A percentile compares a stretch with the other conserved stretches of the same genome.
These are phyloP conservation scores for Microcebus griseorufus DNA, from an alignment of 2,113 vertebrate genomes.

Conservation along the genomic window DNA sequence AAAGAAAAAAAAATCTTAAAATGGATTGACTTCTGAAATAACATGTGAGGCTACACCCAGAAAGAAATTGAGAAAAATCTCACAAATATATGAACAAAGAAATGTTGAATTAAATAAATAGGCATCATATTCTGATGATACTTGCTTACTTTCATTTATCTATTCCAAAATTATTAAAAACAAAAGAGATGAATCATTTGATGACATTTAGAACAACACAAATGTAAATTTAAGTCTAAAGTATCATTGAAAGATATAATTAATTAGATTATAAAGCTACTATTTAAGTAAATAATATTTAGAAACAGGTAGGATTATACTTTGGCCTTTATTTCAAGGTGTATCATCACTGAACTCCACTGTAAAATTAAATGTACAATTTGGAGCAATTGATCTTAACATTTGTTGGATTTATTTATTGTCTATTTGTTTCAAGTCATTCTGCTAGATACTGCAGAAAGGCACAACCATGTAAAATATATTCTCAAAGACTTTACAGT, in stretches of 20 bases:
- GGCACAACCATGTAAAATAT: constrained; percentile 25
- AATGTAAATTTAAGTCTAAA: constrained; percentile 31
- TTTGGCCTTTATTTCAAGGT: constrained; percentile 34
- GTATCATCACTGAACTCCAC: background rate
- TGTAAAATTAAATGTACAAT: constrained; percentile 39
- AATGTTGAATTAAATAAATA: background rate
- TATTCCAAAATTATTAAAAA: background rate
- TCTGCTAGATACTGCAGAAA: background rate
- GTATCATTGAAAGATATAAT: background rate
- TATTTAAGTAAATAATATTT: constrained; percentile 47
- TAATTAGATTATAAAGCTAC: constrained; percentile 20
- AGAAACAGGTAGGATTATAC: constrained; percentile 18
- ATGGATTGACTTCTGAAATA: background rate
- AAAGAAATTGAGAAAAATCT: background rate
- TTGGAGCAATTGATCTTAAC: constrained; percentile 46
- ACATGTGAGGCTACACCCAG: background rate
- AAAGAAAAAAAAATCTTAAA: background rate
- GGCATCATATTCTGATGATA: background rate
- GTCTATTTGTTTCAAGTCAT: constrained; percentile 1
- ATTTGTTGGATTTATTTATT: constrained; percentile 49
- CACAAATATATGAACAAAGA: constrained; percentile 8
- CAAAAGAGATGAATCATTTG: background rate
- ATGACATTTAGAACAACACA: constrained; percentile 41
- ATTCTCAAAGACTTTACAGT: background rate
- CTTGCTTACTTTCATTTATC: background rate